Percentiles rank a stretch among this genome's conserved stretches.
Conservation (phyloP, 2,113 vertebrate species). For the Seriola dumerili region DNA sequence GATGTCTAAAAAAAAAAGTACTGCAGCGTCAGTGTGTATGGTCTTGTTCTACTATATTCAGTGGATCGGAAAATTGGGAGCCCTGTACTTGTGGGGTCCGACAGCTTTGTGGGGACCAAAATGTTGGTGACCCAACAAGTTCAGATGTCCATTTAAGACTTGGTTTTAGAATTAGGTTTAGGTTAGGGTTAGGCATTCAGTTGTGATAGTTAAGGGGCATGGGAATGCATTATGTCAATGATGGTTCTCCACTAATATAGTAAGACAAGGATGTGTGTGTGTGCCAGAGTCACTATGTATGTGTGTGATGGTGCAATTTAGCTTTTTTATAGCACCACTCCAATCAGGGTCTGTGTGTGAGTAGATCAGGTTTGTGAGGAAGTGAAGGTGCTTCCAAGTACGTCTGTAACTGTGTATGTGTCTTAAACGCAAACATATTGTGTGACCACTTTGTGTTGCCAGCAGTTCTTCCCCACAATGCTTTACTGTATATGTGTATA, state of each 20-base stretch:
- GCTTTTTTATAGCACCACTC: conserved; percentile 15
- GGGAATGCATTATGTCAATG: too few relatives aligned
- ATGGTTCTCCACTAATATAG: too few relatives aligned
- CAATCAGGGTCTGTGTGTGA: conserved; percentile 3
- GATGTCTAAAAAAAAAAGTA: conserved; percentile 1
- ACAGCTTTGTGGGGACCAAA: too few relatives aligned
- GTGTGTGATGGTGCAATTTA: neutral
- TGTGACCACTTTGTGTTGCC: neutral
- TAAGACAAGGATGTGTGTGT: neutral
- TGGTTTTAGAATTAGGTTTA: too few relatives aligned
- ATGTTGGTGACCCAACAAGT: too few relatives aligned
- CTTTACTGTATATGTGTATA: conserved; percentile 20
- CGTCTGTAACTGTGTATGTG: conserved; percentile 33
- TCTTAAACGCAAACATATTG: neutral
- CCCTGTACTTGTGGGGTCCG: too few relatives aligned
- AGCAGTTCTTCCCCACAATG: conserved; percentile 26
- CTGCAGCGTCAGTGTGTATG: neutral
- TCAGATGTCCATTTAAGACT: too few relatives aligned
- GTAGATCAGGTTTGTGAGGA: conserved; percentile 9
- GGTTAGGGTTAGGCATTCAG: too few relatives aligned
- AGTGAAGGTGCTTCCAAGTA: conserved; percentile 17
- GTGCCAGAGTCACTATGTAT: neutral
- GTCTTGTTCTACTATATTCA: too few relatives aligned
- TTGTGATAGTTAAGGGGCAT: too few relatives aligned
- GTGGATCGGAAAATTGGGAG: too few relatives aligned